phyloP scores from a whole-genome alignment of 2,888 invertebrate genomes.

The Augiades crinisus region DNA sequence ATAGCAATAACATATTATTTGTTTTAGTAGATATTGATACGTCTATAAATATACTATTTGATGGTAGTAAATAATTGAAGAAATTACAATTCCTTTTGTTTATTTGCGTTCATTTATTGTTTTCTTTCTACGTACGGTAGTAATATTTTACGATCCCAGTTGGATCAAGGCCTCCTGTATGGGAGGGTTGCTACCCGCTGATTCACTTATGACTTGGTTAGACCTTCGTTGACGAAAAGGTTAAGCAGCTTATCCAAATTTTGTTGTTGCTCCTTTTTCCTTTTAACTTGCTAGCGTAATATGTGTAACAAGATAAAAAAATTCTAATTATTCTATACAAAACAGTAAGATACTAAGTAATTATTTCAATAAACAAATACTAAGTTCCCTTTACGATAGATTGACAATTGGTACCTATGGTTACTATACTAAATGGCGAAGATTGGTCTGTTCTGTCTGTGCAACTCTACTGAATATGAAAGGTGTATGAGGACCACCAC shows the following conservation, averaged over 20 bases:
- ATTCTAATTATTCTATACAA: too few relatives aligned
- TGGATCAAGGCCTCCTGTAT: not conserved
- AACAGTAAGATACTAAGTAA: too few relatives aligned
- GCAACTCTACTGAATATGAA: too few relatives aligned
- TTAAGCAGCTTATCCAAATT: slow-evolving; percentile 6
- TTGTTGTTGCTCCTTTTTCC: not conserved
- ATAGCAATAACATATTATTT: not conserved
- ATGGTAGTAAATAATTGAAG: not conserved
- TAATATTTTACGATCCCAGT: slow-evolving; percentile 13
- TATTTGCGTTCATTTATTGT: slow-evolving; percentile 2
- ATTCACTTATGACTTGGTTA: slow-evolving; percentile 22
- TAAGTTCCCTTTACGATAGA: too few relatives aligned
- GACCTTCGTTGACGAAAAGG: slow-evolving; percentile 6
- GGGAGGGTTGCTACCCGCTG: slow-evolving; percentile 6
- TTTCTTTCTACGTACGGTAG: not conserved
- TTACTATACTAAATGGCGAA: too few relatives aligned
- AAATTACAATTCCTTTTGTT: slow-evolving; percentile 4
- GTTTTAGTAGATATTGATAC: too few relatives aligned
- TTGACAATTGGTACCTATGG: too few relatives aligned
- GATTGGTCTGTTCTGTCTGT: too few relatives aligned
- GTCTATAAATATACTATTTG: too few relatives aligned
- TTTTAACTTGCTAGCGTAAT: slow-evolving; percentile 20
- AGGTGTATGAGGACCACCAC: too few relatives aligned
- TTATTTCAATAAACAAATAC: too few relatives aligned
- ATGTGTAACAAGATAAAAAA: too few relatives aligned